Conservation (phyloP, 2,888 invertebrate genomes). For the Nemotelus nigrinus region DNA sequence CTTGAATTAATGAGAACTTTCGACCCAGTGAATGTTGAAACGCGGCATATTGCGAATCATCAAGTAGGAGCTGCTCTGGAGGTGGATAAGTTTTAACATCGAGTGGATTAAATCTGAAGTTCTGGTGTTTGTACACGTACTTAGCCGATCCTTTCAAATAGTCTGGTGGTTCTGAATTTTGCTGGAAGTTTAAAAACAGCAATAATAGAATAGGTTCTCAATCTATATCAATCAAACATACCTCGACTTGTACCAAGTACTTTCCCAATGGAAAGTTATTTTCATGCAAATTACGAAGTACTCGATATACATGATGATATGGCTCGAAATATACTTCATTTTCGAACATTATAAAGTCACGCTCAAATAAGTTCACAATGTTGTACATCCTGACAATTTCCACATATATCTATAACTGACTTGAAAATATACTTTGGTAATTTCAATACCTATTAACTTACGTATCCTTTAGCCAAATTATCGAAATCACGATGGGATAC, state of each 20-base stretch:
- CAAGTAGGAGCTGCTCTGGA: constrained; percentile 66
- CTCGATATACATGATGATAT: constrained; percentile 77
- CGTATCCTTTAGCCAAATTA: constrained; percentile 68
- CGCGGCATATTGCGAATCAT: constrained; percentile 75
- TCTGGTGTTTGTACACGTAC: constrained; percentile 53
- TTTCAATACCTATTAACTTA: constrained; percentile 60
- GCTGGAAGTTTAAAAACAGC: constrained; percentile 44
- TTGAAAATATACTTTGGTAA: constrained; percentile 20
- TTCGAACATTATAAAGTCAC: constrained; percentile 75
- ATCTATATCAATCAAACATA: constrained; percentile 53
- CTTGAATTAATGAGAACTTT: constrained; percentile 83
- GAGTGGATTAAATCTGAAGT: constrained; percentile 54
- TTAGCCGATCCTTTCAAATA: constrained; percentile 61
- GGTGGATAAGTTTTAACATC: constrained; percentile 65
- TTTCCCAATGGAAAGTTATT: constrained; percentile 74
- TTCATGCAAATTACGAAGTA: constrained; percentile 70
- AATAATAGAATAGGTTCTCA: neutral
- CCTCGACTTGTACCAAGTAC: constrained; percentile 73
- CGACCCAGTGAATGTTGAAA: constrained; percentile 74
- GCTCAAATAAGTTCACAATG: constrained; percentile 59
- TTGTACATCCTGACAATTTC: constrained; percentile 60
- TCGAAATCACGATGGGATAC: constrained; percentile 70
- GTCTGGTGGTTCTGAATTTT: constrained; percentile 53
- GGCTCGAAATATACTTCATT: constrained; percentile 85
- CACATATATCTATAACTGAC: constrained; percentile 57